Evolutionary conservation across 2,113 vertebrate species (phyloP).

Genomic region (Pseudorectes ferrugineus): DNA sequence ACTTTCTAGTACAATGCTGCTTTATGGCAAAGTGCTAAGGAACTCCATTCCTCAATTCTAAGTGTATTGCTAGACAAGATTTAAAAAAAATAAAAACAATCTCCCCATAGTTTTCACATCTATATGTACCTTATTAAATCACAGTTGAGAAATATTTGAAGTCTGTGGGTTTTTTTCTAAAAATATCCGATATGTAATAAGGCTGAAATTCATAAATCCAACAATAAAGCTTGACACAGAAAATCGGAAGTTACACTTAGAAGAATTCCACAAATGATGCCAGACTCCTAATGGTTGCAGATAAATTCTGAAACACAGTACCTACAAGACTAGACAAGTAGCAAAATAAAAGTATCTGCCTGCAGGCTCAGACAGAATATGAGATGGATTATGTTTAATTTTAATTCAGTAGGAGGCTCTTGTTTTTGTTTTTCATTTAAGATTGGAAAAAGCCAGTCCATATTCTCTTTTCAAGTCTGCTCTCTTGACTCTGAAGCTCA

Average conservation of each 20-base stretch:
- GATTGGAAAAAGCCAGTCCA: not conserved
- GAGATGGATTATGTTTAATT: not conserved
- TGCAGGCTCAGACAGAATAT: slow-evolving; percentile 2
- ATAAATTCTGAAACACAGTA: not conserved
- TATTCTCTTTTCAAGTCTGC: slow-evolving; percentile 5
- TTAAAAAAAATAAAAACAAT: not conserved
- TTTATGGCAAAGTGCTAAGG: not conserved
- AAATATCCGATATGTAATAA: not conserved
- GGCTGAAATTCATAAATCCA: not conserved
- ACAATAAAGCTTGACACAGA: not conserved
- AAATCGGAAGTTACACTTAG: not conserved
- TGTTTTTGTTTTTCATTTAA: not conserved
- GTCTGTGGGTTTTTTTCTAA: rapidly evolving
- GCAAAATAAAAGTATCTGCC: slow-evolving; percentile 9
- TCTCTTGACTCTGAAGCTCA: not conserved
- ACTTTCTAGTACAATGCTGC: not conserved
- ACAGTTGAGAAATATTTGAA: not conserved
- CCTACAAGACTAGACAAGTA: not conserved
- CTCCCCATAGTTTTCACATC: not conserved
- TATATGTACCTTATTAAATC: not conserved
- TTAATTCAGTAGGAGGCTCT: not conserved
- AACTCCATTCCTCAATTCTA: not conserved
- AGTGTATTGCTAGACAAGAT: not conserved
- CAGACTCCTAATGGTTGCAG: not conserved
- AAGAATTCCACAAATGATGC: not conserved